These are phyloP conservation scores for Campoplex nolae DNA, from an alignment of 2,888 invertebrate genomes.

Conservation along the genomic window DNA sequence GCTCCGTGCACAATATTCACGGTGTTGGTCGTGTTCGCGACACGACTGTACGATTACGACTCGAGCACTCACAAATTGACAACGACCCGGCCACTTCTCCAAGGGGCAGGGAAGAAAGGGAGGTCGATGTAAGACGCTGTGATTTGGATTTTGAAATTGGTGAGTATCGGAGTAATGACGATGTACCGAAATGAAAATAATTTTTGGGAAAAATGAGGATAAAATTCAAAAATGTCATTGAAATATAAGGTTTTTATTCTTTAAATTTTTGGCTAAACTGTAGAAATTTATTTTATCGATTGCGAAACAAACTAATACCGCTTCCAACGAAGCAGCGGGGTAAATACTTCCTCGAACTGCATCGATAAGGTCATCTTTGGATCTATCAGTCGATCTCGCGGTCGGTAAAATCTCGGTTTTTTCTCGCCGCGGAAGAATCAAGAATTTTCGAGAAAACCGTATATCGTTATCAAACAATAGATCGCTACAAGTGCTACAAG, in stretches of 20 bases:
- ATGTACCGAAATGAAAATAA: background rate
- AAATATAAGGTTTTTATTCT: background rate
- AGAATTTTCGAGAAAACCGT: too few relatives aligned
- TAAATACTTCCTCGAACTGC: background rate
- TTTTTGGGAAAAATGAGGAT: background rate
- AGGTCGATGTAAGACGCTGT: background rate
- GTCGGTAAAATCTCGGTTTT: too few relatives aligned
- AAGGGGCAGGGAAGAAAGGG: background rate
- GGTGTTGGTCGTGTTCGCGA: background rate
- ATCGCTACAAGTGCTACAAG: too few relatives aligned
- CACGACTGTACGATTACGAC: background rate
- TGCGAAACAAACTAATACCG: background rate
- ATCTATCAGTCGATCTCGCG: too few relatives aligned
- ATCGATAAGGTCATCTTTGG: background rate
- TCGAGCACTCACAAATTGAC: constrained; percentile 3
- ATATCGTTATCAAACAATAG: too few relatives aligned
- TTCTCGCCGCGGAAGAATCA: too few relatives aligned
- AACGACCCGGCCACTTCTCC: background rate
- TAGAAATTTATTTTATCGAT: background rate
- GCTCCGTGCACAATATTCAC: background rate
- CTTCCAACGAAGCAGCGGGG: background rate
- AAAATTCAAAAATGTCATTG: background rate
- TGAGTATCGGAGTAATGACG: background rate
- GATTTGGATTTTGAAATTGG: background rate
- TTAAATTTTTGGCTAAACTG: background rate